These are phyloP conservation scores for Bradysia coprophila DNA, from an alignment of 1,140 invertebrate species.

Conservation along the genomic window DNA sequence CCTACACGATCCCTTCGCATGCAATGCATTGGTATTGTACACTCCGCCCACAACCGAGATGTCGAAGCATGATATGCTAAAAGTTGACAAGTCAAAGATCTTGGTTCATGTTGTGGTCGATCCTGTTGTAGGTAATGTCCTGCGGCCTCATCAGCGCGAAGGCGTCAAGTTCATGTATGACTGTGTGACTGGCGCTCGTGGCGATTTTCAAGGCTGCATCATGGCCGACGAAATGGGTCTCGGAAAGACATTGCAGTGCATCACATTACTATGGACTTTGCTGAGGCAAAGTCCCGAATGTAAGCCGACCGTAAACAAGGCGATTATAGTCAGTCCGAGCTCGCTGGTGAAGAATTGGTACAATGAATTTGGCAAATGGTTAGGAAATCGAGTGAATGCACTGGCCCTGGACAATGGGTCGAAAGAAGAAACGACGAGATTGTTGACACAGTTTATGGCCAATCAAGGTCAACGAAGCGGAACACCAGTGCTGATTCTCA, in stretches of 20 bases:
- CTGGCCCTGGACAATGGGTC: constrained; percentile 83
- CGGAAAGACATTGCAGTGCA: constrained; percentile 97
- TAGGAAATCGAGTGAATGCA: constrained; percentile 62
- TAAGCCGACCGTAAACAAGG: constrained; percentile 78
- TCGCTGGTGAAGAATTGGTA: constrained; percentile 99
- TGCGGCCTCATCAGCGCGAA: constrained; percentile 95
- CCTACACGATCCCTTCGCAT: constrained; percentile 77
- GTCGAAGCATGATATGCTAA: constrained; percentile 25
- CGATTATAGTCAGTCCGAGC: constrained; percentile 89
- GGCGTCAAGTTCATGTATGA: constrained; percentile 99
- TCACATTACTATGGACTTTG: constrained; percentile 90
- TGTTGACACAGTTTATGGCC: constrained; percentile 58
- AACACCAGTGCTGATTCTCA: constrained; percentile 90
- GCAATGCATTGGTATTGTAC: constrained; percentile 84
- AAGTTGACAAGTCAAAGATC: constrained; percentile 11
- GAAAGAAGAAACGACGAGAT: constrained; percentile 72
- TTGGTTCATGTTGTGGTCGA: constrained; percentile 16
- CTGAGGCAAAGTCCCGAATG: constrained; percentile 68
- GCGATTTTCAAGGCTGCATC: constrained; percentile 80
- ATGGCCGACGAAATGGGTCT: constrained; percentile 98
- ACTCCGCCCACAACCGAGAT: constrained; percentile 57
- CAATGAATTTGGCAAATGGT: constrained; percentile 97
- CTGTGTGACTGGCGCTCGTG: constrained; percentile 79
- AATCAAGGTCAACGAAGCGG: constrained; percentile 41
- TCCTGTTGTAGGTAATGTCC: constrained; percentile 69